A percentile compares a stretch with the other conserved stretches of the same genome.
Evolutionary conservation across 2,888 invertebrate species (phyloP).

Genomic region (Drosophila buzzatii): DNA sequence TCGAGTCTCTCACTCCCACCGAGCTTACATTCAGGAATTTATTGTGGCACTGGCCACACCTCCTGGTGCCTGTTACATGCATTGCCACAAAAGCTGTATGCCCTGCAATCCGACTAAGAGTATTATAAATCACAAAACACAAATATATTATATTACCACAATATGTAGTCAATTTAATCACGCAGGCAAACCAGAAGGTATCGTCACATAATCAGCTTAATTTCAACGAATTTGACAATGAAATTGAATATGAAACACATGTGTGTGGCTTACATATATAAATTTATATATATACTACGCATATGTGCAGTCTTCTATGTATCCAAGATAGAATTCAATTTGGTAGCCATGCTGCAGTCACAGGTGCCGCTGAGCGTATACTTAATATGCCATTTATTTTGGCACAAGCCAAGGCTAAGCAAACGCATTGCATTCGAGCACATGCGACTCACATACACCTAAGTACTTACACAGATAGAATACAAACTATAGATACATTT

Average conservation of each 20-base stretch:
- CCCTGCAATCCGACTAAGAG: background rate
- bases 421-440: slow-evolving; percentile 58
- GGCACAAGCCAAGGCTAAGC: slow-evolving; percentile 63
- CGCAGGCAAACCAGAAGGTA: background rate
- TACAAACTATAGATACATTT: background rate
- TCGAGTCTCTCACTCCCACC: background rate
- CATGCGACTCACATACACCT: slow-evolving; percentile 48
- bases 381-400: slow-evolving; percentile 79
- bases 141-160: background rate
- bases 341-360: slow-evolving; percentile 36
- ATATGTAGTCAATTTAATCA: background rate
- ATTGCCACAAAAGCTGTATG: background rate
- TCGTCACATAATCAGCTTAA: background rate
- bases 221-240: background rate
- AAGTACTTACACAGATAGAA: background rate
- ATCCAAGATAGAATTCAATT: slow-evolving; percentile 38
- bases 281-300: too few relatives aligned
- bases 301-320: too few relatives aligned
- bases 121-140: background rate
- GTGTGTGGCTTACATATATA: background rate
- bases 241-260: slow-evolving; percentile 19
- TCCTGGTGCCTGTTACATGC: background rate
- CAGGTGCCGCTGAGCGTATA: slow-evolving; percentile 74
- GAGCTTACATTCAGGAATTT: background rate
- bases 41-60: background rate